These are phyloP conservation scores for Lota lota DNA, from an alignment of 2,113 vertebrate species.

Conservation along the genomic window DNA sequence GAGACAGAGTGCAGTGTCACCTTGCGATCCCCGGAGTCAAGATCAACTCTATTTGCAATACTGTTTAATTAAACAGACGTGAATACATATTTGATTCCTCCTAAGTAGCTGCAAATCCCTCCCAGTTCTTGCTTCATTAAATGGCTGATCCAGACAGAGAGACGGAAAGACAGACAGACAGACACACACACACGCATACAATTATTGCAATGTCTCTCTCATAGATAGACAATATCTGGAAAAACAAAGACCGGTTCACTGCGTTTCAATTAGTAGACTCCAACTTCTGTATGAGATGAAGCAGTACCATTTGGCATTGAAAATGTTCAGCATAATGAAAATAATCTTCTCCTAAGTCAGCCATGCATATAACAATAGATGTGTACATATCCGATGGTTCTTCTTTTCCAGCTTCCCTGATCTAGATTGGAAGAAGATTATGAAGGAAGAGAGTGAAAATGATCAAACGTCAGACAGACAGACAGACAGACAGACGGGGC, in stretches of 20 bases:
- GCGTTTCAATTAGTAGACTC: too few relatives aligned
- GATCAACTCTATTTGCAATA: not conserved
- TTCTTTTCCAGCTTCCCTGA: not conserved
- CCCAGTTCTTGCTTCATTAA: too few relatives aligned
- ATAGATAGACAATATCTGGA: not conserved
- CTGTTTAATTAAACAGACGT: not conserved
- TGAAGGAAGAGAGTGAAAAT: not conserved
- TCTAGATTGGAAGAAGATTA: not conserved
- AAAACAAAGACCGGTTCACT: too few relatives aligned
- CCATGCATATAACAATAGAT: not conserved
- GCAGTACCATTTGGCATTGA: not conserved
- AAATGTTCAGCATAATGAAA: too few relatives aligned
- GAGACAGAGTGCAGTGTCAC: not conserved
- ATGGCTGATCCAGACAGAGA: not conserved
- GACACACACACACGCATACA: not conserved
- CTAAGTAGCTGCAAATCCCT: not conserved
- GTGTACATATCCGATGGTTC: not conserved
- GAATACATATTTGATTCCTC: not conserved
- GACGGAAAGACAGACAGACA: not conserved
- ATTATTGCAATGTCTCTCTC: not conserved
- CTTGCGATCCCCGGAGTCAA: not conserved
- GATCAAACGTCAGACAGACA: not conserved
- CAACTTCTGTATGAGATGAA: not conserved
- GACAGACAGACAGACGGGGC: not conserved
- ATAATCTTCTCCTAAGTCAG: too few relatives aligned